Evolutionary conservation across 2,797 vertebrate genomes (phyloP).

Genomic region (Takifugu ocellatus): DNA sequence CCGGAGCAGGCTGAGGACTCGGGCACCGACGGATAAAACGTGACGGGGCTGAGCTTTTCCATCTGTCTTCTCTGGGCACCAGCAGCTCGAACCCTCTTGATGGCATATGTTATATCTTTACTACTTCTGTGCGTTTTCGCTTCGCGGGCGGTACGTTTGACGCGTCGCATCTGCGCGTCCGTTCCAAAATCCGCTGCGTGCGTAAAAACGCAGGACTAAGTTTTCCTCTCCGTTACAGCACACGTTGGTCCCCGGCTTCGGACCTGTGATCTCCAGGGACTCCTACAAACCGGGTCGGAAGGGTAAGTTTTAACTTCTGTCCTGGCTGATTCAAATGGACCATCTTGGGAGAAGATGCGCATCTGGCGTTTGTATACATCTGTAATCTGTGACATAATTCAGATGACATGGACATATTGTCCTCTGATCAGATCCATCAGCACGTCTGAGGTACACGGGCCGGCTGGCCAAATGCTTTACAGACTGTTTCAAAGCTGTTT

Average conservation of each 20-base stretch:
- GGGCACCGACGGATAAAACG: constrained; percentile 51
- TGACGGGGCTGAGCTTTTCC: constrained; percentile 34
- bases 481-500: too few relatives aligned
- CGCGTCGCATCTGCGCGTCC: neutral
- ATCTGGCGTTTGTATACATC: too few relatives aligned
- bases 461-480: too few relatives aligned
- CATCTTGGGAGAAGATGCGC: neutral
- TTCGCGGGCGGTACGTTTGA: constrained; percentile 55
- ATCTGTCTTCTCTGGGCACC: constrained; percentile 8
- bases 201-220: neutral
- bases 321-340: constrained; percentile 2
- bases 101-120: constrained; percentile 34
- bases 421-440: too few relatives aligned
- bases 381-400: too few relatives aligned
- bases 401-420: too few relatives aligned
- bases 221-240: constrained; percentile 44
- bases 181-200: neutral
- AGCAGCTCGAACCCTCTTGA: constrained; percentile 15
- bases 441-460: too few relatives aligned
- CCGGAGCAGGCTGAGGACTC: constrained; percentile 34
- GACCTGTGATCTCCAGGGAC: constrained; percentile 30
- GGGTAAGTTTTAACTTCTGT: constrained; percentile 55
- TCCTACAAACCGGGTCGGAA: constrained; percentile 24
- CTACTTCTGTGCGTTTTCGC: constrained; percentile 45
- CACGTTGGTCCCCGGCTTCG: constrained; percentile 28